phyloP scores from a whole-genome alignment of 2,797 vertebrate species.

The Sitta carolinensis region DNA sequence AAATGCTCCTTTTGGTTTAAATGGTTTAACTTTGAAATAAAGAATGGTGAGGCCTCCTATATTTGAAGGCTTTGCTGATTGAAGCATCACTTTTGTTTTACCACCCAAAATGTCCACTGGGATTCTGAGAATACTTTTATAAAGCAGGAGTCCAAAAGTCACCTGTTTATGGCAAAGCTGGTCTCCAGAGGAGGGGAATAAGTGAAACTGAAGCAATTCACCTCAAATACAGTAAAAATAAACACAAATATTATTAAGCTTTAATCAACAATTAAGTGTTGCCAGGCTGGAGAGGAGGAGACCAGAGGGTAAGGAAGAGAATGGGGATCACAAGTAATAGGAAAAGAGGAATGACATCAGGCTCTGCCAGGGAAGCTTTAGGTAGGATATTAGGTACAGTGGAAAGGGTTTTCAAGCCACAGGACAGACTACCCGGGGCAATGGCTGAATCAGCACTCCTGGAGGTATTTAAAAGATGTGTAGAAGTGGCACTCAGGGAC shows the following conservation, averaged over 20 bases:
- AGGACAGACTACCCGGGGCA: background rate
- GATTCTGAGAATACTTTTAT: background rate
- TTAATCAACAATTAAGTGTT: background rate
- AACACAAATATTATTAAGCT: background rate
- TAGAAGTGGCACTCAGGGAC: background rate
- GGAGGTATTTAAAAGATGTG: background rate
- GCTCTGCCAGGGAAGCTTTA: background rate
- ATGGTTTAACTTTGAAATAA: slow-evolving; percentile 22
- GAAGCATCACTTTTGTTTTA: slow-evolving; percentile 41
- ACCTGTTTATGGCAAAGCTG: background rate
- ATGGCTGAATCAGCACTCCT: background rate
- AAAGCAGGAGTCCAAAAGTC: background rate
- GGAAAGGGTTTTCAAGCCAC: background rate
- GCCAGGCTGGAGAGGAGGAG: background rate
- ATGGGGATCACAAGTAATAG: background rate
- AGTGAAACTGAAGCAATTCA: slow-evolving; percentile 1
- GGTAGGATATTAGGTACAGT: background rate
- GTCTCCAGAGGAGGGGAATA: background rate
- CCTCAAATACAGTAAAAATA: background rate
- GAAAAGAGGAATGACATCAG: background rate
- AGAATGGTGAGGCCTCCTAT: background rate
- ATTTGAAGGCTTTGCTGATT: background rate
- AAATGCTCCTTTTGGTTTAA: slow-evolving; percentile 20
- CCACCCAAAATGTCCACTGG: background rate
- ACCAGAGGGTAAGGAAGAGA: background rate